phyloP scores from a whole-genome alignment of 23 tunicate genomes.

The Pegea sp. region DNA sequence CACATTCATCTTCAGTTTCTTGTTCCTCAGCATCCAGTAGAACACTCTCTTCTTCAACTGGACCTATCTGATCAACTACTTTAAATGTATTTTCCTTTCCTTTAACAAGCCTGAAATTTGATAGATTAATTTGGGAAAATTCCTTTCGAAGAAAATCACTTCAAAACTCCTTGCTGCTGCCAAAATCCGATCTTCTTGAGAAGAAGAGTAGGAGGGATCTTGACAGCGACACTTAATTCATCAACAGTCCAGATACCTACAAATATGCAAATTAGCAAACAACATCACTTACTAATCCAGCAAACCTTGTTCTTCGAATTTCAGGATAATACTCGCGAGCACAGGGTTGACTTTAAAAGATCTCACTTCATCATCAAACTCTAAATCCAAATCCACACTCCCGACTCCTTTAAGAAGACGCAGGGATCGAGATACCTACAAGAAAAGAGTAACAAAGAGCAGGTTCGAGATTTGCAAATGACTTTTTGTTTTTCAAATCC shows the following conservation, averaged over 20 bases:
- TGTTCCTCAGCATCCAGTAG: too few relatives aligned
- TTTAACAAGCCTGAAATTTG: too few relatives aligned
- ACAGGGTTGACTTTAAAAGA: constrained; percentile 27
- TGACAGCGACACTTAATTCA: constrained; percentile 26
- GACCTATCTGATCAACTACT: too few relatives aligned
- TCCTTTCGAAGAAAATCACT: too few relatives aligned
- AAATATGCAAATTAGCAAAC: constrained; percentile 3
- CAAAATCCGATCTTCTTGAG: constrained; percentile 52
- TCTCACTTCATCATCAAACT: constrained; percentile 15
- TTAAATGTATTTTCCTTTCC: too few relatives aligned
- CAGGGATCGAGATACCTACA: constrained; percentile 51
- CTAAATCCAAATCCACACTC: constrained; percentile 55
- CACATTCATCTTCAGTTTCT: too few relatives aligned
- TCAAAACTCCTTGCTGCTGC: constrained; percentile 78
- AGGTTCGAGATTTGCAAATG: not conserved
- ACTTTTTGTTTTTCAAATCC: constrained; percentile 26
- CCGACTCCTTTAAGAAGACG: constrained; percentile 26
- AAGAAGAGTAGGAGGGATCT: constrained; percentile 36
- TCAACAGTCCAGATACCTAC: constrained; percentile 27
- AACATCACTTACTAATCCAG: not conserved
- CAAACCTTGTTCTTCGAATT: constrained; percentile 44
- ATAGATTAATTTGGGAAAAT: too few relatives aligned
- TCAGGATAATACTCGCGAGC: constrained; percentile 46
- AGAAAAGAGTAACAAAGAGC: not conserved
- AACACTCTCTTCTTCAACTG: too few relatives aligned